A percentile compares a stretch with the other conserved stretches of the same genome.
These are phyloP conservation scores for Pristionchus arcanus DNA, from an alignment of 2,888 invertebrate genomes.

Conservation along the genomic window DNA sequence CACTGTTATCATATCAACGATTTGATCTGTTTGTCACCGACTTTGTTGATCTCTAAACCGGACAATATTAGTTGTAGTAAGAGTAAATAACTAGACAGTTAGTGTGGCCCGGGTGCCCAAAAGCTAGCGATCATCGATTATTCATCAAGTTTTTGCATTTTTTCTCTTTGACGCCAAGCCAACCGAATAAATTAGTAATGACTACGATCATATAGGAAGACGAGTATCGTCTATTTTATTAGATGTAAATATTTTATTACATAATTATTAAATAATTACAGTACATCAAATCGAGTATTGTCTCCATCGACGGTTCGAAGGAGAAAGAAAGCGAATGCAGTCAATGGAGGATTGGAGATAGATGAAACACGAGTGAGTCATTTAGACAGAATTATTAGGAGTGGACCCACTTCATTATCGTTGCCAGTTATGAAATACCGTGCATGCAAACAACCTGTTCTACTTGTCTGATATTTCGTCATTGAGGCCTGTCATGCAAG, in stretches of 20 bases:
- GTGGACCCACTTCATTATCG: background rate
- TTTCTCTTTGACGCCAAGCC: background rate
- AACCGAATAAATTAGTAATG: background rate
- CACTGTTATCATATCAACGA: slow-evolving; percentile 30
- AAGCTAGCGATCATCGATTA: background rate
- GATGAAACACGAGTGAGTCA: slow-evolving; percentile 13
- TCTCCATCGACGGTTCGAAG: slow-evolving; percentile 27
- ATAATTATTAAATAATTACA: background rate
- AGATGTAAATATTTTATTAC: background rate
- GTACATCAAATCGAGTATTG: background rate
- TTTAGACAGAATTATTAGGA: background rate
- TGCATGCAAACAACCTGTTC: background rate
- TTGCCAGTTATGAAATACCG: background rate
- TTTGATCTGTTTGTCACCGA: background rate
- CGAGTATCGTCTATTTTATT: background rate
- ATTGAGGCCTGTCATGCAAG: background rate
- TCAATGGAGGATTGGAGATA: background rate
- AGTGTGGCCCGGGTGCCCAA: background rate
- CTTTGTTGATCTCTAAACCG: slow-evolving; percentile 22
- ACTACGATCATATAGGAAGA: background rate
- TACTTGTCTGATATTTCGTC: background rate
- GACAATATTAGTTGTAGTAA: background rate
- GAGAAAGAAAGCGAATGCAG: background rate
- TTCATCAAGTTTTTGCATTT: slow-evolving; percentile 9
- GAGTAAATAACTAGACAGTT: background rate